Base-by-base conservation (phyloP, 2,113 vertebrate species). In the Motacilla tschutschensis region DNA sequence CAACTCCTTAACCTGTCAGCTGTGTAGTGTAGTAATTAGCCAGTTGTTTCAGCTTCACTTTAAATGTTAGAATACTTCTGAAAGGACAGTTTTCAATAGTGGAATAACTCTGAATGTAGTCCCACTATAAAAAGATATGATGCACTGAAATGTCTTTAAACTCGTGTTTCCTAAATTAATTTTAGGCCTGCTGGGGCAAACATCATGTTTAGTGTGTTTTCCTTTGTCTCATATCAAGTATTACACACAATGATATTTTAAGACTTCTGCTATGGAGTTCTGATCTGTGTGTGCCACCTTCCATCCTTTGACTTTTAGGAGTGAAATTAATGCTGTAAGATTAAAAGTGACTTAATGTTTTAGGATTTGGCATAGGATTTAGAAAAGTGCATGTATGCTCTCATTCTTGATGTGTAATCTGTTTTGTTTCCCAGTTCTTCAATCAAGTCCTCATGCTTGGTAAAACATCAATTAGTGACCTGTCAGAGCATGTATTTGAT, bases 361-460 rank as follows among this genome's bases (percentile, higher is more conserved):
- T 35, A 35, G 43, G 29, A 48, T 72, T 62, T 53, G 46, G n/a
- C 8, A 26, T 29, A 64, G 53, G 59, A 72, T 83, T 54, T 86
- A 26, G 25, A 88, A 55, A n/a, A 26, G 17, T 41, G 7, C 6
- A 26, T 41, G 43, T 54, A 17, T 77, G 9, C 6, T 79, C 14
- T 65, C 14, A 2, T 55, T 91, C 64, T 58, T 93, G 36, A 77
- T 59, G 7, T 29, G 12, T 48, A 12, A 53, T 86, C 28, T 86
- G 59, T 86, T 94, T 84, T 91, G 22, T 76, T 93, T 91, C 88
- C 29, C 91, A 99, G 99, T 99, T 99, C 95, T 99, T 99, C 96
- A 99, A 99, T 97, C 99, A 99, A 97, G 99, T 99, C 85, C 98
- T 99, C 91, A 99, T 99, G 99, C 97, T 99, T 95, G 99, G 99